A percentile compares a stretch with the other conserved stretches of the same genome.
Evolutionary conservation across 2,888 invertebrate genomes (phyloP).

Genomic region (Chouioia cunea): DNA sequence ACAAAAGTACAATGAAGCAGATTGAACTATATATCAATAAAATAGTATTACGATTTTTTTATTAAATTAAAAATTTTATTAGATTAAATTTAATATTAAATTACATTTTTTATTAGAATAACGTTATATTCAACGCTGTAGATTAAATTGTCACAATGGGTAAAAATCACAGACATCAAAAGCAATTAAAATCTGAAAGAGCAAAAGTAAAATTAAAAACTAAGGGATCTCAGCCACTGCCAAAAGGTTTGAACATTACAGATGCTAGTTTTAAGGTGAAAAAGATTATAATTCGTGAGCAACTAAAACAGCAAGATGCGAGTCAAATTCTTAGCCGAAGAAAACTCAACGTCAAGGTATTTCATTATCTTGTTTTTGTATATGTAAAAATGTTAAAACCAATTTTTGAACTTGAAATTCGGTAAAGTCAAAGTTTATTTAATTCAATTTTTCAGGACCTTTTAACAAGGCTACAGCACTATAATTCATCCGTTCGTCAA

Average conservation of each 20-base stretch:
- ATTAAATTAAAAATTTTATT: too few species aligned
- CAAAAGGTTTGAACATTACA: slow-evolving; percentile 91
- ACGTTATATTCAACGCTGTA: too few species aligned
- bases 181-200: slow-evolving; percentile 85
- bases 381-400: slow-evolving; percentile 7
- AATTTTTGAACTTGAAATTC: neutral
- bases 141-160: slow-evolving; percentile 68
- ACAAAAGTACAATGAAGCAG: too few species aligned
- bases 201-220: slow-evolving; percentile 91
- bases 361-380: neutral
- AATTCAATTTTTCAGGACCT: slow-evolving; percentile 73
- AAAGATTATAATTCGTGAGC: slow-evolving; percentile 86
- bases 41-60: too few species aligned
- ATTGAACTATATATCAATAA: too few species aligned
- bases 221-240: slow-evolving; percentile 74
- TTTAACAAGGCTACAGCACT: slow-evolving; percentile 79
- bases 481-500: slow-evolving; percentile 78
- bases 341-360: slow-evolving; percentile 78
- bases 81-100: too few species aligned
- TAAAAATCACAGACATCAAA: slow-evolving; percentile 76
- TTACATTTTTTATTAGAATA: too few species aligned
- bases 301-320: slow-evolving; percentile 73
- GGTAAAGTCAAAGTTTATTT: too few species aligned
- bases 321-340: slow-evolving; percentile 75
- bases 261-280: slow-evolving; percentile 90